These are phyloP conservation scores for Ormyrus pomaceus DNA, from an alignment of 2,888 invertebrate species.

Conservation along the genomic window DNA sequence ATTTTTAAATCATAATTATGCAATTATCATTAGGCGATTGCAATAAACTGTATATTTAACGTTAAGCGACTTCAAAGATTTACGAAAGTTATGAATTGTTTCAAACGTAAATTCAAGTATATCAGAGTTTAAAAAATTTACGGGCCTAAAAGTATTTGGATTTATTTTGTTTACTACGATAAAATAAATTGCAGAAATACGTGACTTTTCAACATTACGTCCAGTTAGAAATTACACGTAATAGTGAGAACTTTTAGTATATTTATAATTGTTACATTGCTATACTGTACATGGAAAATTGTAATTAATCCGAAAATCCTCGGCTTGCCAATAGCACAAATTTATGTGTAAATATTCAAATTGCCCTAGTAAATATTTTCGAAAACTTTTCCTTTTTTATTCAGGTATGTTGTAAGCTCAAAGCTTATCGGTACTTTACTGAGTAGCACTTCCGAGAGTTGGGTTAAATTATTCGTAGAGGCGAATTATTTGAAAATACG, in stretches of 20 bases:
- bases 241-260: conserved; percentile 31
- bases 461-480: too few relatives aligned
- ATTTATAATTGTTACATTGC: neutral
- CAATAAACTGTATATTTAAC: conserved; percentile 40
- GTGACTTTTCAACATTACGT: conserved; percentile 46
- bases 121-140: neutral
- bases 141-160: neutral
- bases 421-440: neutral
- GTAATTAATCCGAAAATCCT: conserved; percentile 19
- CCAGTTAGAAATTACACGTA: conserved; percentile 19
- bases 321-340: neutral
- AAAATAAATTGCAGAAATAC: conserved; percentile 5
- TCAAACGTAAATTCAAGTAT: neutral
- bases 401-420: too few relatives aligned
- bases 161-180: neutral
- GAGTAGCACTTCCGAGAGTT: neutral
- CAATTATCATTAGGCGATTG: neutral
- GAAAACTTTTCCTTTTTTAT: too few relatives aligned
- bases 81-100: conserved; percentile 42
- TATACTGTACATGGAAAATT: conserved; percentile 9
- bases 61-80: conserved; percentile 43
- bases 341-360: conserved; percentile 41
- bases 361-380: neutral
- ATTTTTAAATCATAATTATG: conserved; percentile 31
- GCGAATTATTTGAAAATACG: conserved; percentile 9